Evolutionary conservation across 2,113 vertebrate species (phyloP).

Genomic region (Sorex fumeus): DNA sequence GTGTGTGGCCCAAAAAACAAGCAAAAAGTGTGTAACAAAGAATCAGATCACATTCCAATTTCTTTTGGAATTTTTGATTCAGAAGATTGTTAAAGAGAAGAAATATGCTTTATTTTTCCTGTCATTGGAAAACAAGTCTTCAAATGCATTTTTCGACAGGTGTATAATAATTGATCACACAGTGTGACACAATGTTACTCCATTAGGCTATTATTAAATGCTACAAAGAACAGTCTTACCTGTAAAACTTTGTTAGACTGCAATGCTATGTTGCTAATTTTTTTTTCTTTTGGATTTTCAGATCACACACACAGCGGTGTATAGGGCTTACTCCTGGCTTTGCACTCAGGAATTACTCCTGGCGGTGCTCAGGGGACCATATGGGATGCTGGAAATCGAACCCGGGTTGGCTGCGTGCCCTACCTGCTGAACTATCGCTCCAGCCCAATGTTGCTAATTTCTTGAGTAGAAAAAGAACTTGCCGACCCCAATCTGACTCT

Average conservation of each 20-base stretch:
- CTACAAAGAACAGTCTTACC: neutral
- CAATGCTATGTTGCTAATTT: neutral
- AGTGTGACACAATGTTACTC: neutral
- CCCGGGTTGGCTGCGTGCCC: too few species aligned
- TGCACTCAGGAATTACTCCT: too few species aligned
- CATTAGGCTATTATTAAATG: constrained; percentile 9
- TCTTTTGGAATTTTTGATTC: neutral
- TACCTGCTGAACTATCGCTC: too few species aligned
- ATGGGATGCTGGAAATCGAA: too few species aligned
- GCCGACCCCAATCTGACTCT: neutral
- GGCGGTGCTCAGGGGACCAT: too few species aligned
- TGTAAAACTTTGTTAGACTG: neutral
- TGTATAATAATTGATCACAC: neutral
- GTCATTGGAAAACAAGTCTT: neutral
- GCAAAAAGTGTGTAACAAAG: neutral
- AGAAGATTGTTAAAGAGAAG: neutral
- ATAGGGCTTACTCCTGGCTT: too few species aligned
- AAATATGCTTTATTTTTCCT: neutral
- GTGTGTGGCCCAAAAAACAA: too few species aligned
- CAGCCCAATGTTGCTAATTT: too few species aligned
- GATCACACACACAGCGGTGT: too few species aligned
- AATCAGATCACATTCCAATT: neutral
- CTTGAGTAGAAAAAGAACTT: neutral
- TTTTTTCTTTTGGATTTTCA: too few species aligned
- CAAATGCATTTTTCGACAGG: constrained; percentile 43